Conservation (phyloP, 2,888 invertebrate genomes). For the Phaonia tiefii region DNA sequence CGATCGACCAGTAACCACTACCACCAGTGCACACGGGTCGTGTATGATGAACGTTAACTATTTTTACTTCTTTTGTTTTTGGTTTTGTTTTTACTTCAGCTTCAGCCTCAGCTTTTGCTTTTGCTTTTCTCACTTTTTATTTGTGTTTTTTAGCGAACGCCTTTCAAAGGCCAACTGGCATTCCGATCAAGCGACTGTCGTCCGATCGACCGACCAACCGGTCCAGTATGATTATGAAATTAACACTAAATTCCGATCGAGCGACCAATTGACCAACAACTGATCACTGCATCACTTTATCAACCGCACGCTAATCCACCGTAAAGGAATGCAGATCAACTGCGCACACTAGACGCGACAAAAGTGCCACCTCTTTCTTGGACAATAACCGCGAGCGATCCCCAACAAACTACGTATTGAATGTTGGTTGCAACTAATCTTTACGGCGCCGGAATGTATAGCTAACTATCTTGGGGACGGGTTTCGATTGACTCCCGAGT, state of each 20-base stretch:
- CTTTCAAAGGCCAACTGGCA: constrained; percentile 56
- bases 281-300: constrained; percentile 20
- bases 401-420: no score
- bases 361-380: neutral
- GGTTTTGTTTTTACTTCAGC: constrained; percentile 13
- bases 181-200: constrained; percentile 40
- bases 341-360: constrained; percentile 18
- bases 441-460: no score
- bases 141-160: constrained; percentile 47
- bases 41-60: constrained; percentile 5
- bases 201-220: constrained; percentile 35
- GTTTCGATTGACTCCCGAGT: constrained; percentile 12
- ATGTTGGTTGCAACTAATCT: constrained; percentile 12
- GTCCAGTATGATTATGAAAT: constrained; percentile 65
- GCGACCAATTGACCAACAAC: constrained; percentile 47
- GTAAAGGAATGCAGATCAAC: constrained; percentile 63
- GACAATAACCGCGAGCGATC: neutral
- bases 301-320: constrained; percentile 48
- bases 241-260: constrained; percentile 52
- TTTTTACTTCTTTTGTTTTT: constrained; percentile 32
- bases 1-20: constrained; percentile 7
- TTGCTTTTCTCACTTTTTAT: constrained; percentile 18
- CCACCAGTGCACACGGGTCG: constrained; percentile 7
- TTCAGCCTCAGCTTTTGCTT: neutral
- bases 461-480: neutral